Evolutionary conservation across 2,113 vertebrate genomes (phyloP).

Genomic region (Probosciger aterrimus): DNA sequence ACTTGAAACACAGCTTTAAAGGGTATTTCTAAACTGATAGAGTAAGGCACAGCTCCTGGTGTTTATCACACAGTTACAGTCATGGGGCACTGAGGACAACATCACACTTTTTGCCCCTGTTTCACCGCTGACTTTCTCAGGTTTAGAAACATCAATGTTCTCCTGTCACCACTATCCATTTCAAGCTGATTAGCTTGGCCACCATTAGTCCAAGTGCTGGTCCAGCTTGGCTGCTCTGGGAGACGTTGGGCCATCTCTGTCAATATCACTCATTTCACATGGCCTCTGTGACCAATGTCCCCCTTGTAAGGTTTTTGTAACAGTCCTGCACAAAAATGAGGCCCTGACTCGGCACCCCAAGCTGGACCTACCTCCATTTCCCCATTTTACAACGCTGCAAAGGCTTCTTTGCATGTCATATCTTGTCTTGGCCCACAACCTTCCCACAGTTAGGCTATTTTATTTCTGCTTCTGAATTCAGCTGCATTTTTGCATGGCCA

Average conservation of each 20-base stretch:
- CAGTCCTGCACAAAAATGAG: background rate
- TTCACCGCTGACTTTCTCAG: background rate
- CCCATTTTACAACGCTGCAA: background rate
- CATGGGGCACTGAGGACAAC: background rate
- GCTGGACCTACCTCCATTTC: background rate
- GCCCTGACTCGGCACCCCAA: background rate
- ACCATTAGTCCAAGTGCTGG: accelerated
- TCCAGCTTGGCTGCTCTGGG: background rate
- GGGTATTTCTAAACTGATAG: background rate
- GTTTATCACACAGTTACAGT: background rate
- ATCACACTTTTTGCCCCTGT: background rate
- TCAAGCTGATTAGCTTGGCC: accelerated
- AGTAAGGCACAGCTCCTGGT: background rate
- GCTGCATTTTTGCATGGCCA: background rate
- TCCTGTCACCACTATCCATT: background rate
- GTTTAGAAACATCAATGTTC: background rate
- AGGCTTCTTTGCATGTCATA: accelerated
- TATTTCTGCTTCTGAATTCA: slow-evolving; percentile 40
- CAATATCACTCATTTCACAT: background rate
- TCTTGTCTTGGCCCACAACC: background rate
- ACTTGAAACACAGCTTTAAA: background rate
- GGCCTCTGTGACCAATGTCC: background rate
- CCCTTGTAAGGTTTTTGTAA: background rate
- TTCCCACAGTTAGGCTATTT: background rate
- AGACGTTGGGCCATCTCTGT: background rate